phyloP scores from a whole-genome alignment of 2,888 invertebrate species.

The Agonopterix arenella region DNA sequence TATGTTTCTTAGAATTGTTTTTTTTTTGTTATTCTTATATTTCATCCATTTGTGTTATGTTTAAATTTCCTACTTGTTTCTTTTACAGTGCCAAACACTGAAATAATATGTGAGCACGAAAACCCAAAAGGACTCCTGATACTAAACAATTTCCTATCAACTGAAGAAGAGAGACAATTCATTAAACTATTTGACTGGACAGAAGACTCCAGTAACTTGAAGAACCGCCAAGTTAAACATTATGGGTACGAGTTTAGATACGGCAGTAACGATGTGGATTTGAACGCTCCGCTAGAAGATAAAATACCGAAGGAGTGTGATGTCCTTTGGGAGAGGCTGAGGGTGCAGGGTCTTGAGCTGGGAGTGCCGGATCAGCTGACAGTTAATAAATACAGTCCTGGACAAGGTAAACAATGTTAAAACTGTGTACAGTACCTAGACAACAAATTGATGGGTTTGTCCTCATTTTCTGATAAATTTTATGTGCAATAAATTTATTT shows the following conservation, averaged over 20 bases:
- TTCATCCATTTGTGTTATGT: no score
- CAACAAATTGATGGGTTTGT: no score
- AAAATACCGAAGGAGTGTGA: conserved; percentile 84
- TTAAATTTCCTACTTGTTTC: no score
- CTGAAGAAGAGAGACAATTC: conserved; percentile 80
- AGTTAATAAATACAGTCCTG: conserved; percentile 88
- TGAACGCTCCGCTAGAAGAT: conserved; percentile 78
- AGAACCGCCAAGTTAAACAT: conserved; percentile 91
- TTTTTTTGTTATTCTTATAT: no score
- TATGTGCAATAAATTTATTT: no score
- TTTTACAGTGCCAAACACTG: conserved; percentile 57
- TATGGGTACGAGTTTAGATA: conserved; percentile 96
- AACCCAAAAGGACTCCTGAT: conserved; percentile 84
- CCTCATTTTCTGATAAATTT: no score
- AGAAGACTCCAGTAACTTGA: conserved; percentile 68
- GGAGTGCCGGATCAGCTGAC: conserved; percentile 88
- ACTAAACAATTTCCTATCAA: conserved; percentile 82
- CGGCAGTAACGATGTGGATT: conserved; percentile 89
- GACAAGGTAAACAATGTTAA: conserved; percentile 80
- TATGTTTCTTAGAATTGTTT: no score
- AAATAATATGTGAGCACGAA: conserved; percentile 41
- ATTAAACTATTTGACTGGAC: conserved; percentile 77
- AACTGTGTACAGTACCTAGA: no score
- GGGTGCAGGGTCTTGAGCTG: conserved; percentile 40
- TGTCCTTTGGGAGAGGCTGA: conserved; percentile 78